Conservation (phyloP, 2,888 invertebrate genomes). For the Spilarctia lutea region DNA sequence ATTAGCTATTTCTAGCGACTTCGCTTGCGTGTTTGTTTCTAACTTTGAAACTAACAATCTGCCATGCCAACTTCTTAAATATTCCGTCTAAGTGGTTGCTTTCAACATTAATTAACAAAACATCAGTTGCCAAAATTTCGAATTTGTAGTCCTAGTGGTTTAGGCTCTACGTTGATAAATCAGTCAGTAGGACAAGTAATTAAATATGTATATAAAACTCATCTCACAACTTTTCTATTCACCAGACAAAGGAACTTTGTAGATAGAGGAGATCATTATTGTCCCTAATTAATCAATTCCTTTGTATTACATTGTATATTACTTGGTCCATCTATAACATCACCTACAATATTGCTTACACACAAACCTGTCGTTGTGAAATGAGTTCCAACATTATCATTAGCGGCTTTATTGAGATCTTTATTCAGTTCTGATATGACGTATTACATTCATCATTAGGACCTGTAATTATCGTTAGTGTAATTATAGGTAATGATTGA, state of each 20-base stretch:
- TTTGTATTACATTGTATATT: constrained; percentile 10
- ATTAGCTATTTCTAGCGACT: too few species aligned
- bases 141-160: too few species aligned
- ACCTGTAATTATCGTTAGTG: constrained; percentile 2
- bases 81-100: too few species aligned
- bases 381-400: constrained; percentile 19
- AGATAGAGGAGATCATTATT: background rate
- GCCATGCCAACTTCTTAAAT: too few species aligned
- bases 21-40: too few species aligned
- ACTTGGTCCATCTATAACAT: constrained; percentile 10
- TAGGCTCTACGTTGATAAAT: too few species aligned
- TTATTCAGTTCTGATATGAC: constrained; percentile 8
- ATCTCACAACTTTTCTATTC: background rate
- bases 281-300: constrained; percentile 16
- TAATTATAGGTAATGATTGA: background rate
- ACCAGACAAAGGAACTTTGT: background rate
- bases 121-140: too few species aligned
- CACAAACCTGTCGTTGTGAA: constrained; percentile 12
- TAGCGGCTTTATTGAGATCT: constrained; percentile 14
- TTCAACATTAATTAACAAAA: too few species aligned
- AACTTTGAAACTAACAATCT: too few species aligned
- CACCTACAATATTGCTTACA: background rate
- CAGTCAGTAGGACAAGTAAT: too few species aligned
- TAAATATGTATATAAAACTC: too few species aligned
- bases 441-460: constrained; percentile 18